Evolutionary conservation across 2,113 vertebrate genomes (phyloP), one percentile per base, ranked within the genome.

Genomic region (Scomber japonicus): DNA sequence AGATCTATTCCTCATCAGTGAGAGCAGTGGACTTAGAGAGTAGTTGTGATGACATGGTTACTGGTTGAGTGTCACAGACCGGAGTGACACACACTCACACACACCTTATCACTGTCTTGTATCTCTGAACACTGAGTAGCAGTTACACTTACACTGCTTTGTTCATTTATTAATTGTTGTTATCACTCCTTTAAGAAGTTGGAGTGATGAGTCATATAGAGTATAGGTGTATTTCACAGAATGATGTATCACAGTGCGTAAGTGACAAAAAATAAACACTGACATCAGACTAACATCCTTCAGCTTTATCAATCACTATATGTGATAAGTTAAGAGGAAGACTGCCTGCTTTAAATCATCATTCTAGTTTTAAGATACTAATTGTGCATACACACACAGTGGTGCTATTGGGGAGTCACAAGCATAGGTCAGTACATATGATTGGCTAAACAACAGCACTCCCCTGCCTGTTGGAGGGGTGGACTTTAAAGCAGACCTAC

Each of bases 401-500:
- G 4, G 44, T 40, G 44, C 16, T 21, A 8, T 64, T 16, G 71
- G 72, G 79, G 76, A 77, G 65, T 62, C 16, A 40, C 8, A 40
- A 40, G 35, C 9, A 40, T 9, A 60, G 76, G 57, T 63, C 27
- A 21, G 49, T 3, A 44, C 59, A 72, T 74, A 48, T 57, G 86
- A 91, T 87, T 91, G 91, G 92, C 16, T 64, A 19, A n/a, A 71
- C 51, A 75, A 77, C 67, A 59, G 73, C 35, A 24, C 54, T 78
- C 27, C 65, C 31, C 68, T 75, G n/a, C 75, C 73, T 69, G 62
- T 61, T 44, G 2, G 17, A 57, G 21, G 50, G 21, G 59, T 44
- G n/a, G 46, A 31, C 69, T 81, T 91, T 82, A 88, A 86, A 89
- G 80, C 69, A 69, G 63, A 63, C 69, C 30, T 55, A 40, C 77